Conservation (phyloP, 2,797 vertebrate genomes). For the Spondyliosoma cantharus region DNA sequence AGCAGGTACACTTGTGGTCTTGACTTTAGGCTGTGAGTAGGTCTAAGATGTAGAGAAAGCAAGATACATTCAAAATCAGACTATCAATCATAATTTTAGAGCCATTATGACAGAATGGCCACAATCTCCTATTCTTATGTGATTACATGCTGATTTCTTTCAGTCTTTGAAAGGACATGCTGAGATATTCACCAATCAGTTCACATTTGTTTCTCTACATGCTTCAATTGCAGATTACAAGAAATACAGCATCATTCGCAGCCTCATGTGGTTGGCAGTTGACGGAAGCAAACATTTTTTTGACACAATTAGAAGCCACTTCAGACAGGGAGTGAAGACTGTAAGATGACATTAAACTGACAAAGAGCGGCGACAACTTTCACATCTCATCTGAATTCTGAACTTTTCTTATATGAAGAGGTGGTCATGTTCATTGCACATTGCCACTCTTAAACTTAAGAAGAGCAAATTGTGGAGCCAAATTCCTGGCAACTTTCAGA, state of each 20-base stretch:
- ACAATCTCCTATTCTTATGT: slow-evolving; percentile 28
- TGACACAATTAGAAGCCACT: background rate
- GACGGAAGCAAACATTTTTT: background rate
- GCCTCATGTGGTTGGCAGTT: background rate
- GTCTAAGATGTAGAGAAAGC: background rate
- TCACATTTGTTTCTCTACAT: slow-evolving; percentile 22
- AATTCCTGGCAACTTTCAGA: no score
- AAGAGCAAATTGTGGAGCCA: no score
- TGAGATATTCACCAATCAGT: slow-evolving; percentile 27
- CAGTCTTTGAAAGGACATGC: slow-evolving; percentile 22
- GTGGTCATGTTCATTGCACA: background rate
- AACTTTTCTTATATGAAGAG: background rate
- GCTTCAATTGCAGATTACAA: slow-evolving; percentile 21
- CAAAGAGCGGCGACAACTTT: background rate
- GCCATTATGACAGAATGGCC: slow-evolving; percentile 27
- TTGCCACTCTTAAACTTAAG: no score
- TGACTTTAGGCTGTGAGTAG: slow-evolving; percentile 22
- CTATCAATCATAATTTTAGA: background rate
- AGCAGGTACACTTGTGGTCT: background rate
- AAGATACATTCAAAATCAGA: background rate
- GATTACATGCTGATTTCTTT: slow-evolving; percentile 1
- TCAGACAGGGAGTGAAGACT: background rate
- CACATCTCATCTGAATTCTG: background rate
- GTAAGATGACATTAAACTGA: background rate
- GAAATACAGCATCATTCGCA: background rate